phyloP scores from a whole-genome alignment of 30 jellyfish, hydroid and myxozoan species.

The Aurelia sp. region DNA sequence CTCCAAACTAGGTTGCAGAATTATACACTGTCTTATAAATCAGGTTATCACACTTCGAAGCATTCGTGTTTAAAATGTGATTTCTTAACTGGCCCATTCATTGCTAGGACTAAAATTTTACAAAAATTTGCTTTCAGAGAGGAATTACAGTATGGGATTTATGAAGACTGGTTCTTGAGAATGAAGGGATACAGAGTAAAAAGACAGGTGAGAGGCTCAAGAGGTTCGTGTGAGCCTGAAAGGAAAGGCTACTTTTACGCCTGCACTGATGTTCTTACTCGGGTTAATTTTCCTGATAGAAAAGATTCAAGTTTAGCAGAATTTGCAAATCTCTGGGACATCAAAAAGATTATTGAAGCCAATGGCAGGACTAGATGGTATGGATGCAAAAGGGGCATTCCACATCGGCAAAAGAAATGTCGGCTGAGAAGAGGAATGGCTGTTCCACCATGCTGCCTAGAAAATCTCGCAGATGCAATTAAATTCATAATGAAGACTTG shows the following conservation, averaged over 20 bases:
- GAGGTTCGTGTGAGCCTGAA: no score
- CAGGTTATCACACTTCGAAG: conserved; percentile 74
- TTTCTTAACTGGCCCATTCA: conserved; percentile 67
- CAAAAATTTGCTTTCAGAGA: conserved; percentile 19
- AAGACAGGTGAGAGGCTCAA: not conserved
- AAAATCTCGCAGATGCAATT: conserved; percentile 77
- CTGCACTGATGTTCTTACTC: conserved; percentile 94
- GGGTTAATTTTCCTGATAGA: not conserved
- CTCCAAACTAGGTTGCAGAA: conserved; percentile 60
- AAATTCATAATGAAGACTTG: conserved; percentile 64
- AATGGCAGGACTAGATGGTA: conserved; percentile 63
- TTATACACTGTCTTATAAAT: conserved; percentile 51
- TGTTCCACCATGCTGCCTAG: conserved; percentile 98
- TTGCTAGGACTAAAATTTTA: conserved; percentile 47
- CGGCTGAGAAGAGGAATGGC: conserved; percentile 85
- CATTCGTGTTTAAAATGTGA: conserved; percentile 82
- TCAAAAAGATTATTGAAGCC: conserved; percentile 59
- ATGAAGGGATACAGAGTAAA: not conserved
- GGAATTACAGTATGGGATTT: conserved; percentile 52
- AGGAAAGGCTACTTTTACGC: conserved; percentile 20
- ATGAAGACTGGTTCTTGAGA: conserved; percentile 89
- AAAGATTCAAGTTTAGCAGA: conserved; percentile 10
- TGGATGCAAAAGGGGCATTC: conserved; percentile 73
- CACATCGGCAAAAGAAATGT: conserved; percentile 55
- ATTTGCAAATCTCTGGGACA: conserved; percentile 82